Base-by-base conservation (phyloP, 2,113 vertebrate genomes). In the Dendropsophus ebraccatus region DNA sequence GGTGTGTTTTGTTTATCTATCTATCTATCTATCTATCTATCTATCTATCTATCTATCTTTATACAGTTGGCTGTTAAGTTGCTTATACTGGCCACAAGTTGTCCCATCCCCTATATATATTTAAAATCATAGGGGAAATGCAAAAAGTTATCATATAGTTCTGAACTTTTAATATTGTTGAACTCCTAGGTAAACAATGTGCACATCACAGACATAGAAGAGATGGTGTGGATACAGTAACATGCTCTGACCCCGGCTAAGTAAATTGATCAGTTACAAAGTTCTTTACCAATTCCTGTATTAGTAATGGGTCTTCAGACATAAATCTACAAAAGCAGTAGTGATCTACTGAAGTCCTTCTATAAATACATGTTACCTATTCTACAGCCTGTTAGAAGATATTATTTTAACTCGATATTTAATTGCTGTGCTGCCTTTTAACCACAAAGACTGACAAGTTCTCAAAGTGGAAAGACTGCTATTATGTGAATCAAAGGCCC, bases 401-500 rank as follows among this genome's bases (percentile, higher is more conserved):
- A 81, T 67, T 69, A 30, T 49, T 28, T 52, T 69, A 69, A 32
- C 62, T 23, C 23, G 28, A 69, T 49, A 81, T 81, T 81, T 67
- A 25, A 80, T 81, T 81, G 56, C n/a, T 50, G 28, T 69, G 28
- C 50, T 52, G 80, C 8, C 56, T 85, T 84, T 49, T 67, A 32
- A 69, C 65, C 23, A 47, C 41, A 35, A 50, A 37, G 84, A 67
- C 58, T 80, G 75, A 79, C 75, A 78, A 54, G 9, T 56, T 72
- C 49, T 79, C 21, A 69, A 41, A 85, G 47, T 79, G 32, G 25
- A 80, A 77, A 77, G 74, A 9, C 21, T 67, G 25, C 47, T 67
- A 67, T 85, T 85, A 50, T 78, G 32, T 69, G 62, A 70, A 56
- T 80, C 49, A 73, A 80, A 72, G 84, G 50, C 62, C 13, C 50